phyloP scores from a whole-genome alignment of 2,113 vertebrate species.

The Sciurus niger region DNA sequence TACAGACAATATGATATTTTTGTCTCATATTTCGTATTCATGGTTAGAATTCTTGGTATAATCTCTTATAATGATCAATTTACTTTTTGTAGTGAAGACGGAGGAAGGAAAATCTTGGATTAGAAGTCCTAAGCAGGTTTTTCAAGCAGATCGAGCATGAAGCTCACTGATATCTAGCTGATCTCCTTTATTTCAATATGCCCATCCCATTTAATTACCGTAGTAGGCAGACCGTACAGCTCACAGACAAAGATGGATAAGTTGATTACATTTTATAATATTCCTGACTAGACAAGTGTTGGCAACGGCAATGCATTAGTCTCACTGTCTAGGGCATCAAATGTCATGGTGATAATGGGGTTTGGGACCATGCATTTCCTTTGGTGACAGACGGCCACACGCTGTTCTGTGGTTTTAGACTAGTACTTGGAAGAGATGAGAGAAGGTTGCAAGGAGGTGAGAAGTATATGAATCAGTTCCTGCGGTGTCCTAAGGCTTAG shows the following conservation, averaged over 20 bases:
- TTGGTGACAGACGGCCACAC: slow-evolving; percentile 74
- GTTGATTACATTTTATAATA: slow-evolving; percentile 79
- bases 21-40: not conserved
- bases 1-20: not conserved
- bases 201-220: slow-evolving; percentile 67
- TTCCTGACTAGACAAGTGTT: slow-evolving; percentile 78
- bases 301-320: slow-evolving; percentile 75
- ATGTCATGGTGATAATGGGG: slow-evolving; percentile 80
- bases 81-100: slow-evolving; percentile 1
- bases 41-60: not conserved
- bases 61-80: not conserved
- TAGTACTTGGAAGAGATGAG: slow-evolving; percentile 64
- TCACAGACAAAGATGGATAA: slow-evolving; percentile 58
- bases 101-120: not conserved
- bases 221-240: slow-evolving; percentile 4
- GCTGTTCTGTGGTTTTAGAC: slow-evolving; percentile 72
- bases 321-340: slow-evolving; percentile 72
- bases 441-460: slow-evolving; percentile 77
- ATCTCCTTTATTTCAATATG: slow-evolving; percentile 62
- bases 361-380: slow-evolving; percentile 75
- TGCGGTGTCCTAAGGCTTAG: slow-evolving; percentile 68
- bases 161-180: not conserved
- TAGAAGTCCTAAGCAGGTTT: not conserved
- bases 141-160: not conserved
- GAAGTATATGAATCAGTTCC: slow-evolving; percentile 78